phyloP scores from a whole-genome alignment of 2,113 vertebrate genomes.

The Ceuthmochares aereus region DNA sequence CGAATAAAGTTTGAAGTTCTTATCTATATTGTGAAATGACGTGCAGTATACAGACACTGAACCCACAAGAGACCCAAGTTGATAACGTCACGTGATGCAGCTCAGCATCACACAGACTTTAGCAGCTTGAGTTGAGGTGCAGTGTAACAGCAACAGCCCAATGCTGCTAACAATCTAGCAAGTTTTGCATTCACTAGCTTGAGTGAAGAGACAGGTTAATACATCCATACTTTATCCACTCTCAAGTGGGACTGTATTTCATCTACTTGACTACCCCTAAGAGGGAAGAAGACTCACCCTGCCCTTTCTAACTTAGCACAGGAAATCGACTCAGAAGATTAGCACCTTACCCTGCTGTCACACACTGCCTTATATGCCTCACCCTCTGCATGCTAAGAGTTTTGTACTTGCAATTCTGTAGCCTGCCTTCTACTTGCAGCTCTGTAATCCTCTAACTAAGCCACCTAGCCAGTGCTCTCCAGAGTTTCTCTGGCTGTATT shows the following conservation, averaged over 20 bases:
- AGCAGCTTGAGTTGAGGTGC: rapidly evolving
- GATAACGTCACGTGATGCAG: neutral
- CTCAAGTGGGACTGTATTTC: neutral
- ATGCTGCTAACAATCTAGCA: neutral
- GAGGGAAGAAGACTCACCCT: neutral
- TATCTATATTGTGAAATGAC: neutral
- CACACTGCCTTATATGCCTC: neutral
- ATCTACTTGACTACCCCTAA: neutral
- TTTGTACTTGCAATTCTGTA: neutral
- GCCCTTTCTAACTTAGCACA: neutral
- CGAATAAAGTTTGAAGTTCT: neutral
- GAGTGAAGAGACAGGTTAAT: neutral
- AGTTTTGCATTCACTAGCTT: neutral
- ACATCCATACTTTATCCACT: neutral
- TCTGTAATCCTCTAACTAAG: neutral
- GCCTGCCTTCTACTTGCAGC: neutral
- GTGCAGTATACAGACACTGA: neutral
- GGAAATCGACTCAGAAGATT: neutral
- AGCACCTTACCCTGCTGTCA: neutral
- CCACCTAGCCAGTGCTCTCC: neutral
- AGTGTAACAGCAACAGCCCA: neutral
- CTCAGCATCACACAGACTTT: neutral
- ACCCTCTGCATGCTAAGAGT: neutral
- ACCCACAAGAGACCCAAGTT: neutral
- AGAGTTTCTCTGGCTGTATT: neutral